Evolutionary conservation across 2,113 vertebrate species (phyloP), one percentile per base, ranked within the genome.

Genomic region (Ptilorrhoa leucosticta): DNA sequence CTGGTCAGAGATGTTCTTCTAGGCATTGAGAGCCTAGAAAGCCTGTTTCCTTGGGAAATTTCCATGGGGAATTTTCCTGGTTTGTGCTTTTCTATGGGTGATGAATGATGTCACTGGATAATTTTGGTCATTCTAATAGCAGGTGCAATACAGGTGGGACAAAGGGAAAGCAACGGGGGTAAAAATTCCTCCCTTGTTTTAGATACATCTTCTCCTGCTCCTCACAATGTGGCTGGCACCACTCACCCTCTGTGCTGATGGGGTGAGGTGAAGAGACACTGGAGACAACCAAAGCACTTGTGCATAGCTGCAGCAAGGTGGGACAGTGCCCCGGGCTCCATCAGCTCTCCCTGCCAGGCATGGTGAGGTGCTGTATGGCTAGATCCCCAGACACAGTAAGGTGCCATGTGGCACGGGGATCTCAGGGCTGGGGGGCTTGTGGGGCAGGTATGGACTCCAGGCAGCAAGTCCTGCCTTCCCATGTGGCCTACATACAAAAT

Each of bases 291-390:
- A 69, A 44, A 87, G 31, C 54, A 70, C 69, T 48, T 66, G 37
- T n/a, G 33, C 23, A 6, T 2, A 70, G 45, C 64, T 75, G 48
- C 60, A 84, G 65, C 47, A 30, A 78, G 44, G 39, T 48, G 53
- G 27, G 40, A 60, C 6, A 1, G 15, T 75, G 69, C 54, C 14
- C 3, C 0, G 1, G 31, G 30, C n/a, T 83, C 42, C 42, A 42
- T 37, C n/a, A n/a, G 68, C 51, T 70, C 56, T 70, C 56, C 57
- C 71, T 86, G 45, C 13, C 53, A 39, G 50, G 12, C n/a, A 48
- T 0, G 0, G 9, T 31, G 60, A 35, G 33, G 30, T 83, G 21
- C 66, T 4, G 0, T 31, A 37, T 7, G 19, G 24, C 45, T 65
- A 22, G 42, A 58, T 45, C 51, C 13, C 15, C 69, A 58, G 39